Percentiles rank a stretch among this genome's conserved stretches.
These are phyloP conservation scores for Xestobium rufovillosum DNA, from an alignment of 2,888 invertebrate species.

Conservation along the genomic window DNA sequence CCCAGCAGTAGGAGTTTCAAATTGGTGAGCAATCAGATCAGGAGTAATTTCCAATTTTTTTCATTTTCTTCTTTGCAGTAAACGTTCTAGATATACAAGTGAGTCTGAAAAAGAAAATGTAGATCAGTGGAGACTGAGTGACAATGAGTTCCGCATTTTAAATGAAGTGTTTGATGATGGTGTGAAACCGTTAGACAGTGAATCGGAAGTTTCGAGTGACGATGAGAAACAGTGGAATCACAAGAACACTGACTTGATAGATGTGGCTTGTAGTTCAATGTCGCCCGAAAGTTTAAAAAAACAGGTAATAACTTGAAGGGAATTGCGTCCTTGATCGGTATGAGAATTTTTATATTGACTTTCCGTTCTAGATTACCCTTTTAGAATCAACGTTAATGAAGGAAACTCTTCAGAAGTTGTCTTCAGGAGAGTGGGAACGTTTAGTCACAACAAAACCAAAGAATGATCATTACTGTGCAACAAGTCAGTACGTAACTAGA, in stretches of 20 bases:
- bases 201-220: slow-evolving; percentile 30
- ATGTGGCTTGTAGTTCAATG: slow-evolving; percentile 31
- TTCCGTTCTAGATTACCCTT: slow-evolving; percentile 29
- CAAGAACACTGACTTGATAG: slow-evolving; percentile 27
- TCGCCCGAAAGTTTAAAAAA: slow-evolving; percentile 29
- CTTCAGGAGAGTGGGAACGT: slow-evolving; percentile 33
- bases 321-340: slow-evolving; percentile 2
- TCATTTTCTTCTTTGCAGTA: slow-evolving; percentile 28
- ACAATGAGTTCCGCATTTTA: too few relatives aligned
- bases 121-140: too few relatives aligned
- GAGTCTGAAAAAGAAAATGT: too few relatives aligned
- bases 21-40: too few relatives aligned
- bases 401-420: slow-evolving; percentile 33
- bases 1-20: too few relatives aligned
- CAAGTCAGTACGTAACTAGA: slow-evolving; percentile 28
- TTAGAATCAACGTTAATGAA: slow-evolving; percentile 36
- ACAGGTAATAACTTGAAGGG: slow-evolving; percentile 22
- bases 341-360: neutral
- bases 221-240: slow-evolving; percentile 30
- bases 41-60: too few relatives aligned
- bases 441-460: too few relatives aligned
- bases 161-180: slow-evolving; percentile 54
- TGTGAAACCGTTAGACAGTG: slow-evolving; percentile 48
- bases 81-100: slow-evolving; percentile 38
- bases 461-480: too few relatives aligned